Evolutionary conservation across 2,113 vertebrate genomes (phyloP).

Genomic region (Sylvia atricapilla): DNA sequence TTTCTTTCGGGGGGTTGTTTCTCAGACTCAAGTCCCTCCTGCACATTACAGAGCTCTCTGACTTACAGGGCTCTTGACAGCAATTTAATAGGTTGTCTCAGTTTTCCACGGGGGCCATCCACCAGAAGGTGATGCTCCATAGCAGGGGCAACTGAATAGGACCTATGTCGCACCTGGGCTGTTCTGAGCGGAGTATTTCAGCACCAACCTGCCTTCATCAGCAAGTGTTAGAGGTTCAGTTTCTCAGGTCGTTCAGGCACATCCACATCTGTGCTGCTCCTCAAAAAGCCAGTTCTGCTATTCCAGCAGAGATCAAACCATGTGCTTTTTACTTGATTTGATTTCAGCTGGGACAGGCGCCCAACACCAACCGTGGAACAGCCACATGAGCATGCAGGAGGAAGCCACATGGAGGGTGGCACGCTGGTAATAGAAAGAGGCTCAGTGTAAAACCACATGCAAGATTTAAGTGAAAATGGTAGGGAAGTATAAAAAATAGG

Average conservation of each 20-base stretch:
- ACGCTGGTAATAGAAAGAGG: neutral
- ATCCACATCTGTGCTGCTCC: neutral
- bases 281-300: neutral
- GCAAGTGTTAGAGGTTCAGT: neutral
- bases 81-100: neutral
- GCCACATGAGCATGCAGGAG: fast-evolving
- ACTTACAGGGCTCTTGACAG: neutral
- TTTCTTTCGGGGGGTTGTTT: neutral
- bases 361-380: fast-evolving
- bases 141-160: neutral
- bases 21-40: neutral
- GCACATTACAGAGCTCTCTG: neutral
- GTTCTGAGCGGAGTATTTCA: neutral
- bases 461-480: neutral
- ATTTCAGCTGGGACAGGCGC: neutral
- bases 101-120: neutral
- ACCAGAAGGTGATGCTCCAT: neutral
- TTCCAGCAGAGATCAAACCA: neutral
- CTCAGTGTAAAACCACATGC: neutral
- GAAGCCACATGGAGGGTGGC: neutral
- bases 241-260: neutral
- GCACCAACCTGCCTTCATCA: neutral
- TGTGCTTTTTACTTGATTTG: neutral
- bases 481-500: neutral
- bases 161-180: fast-evolving